Percentiles rank a stretch among this genome's conserved stretches.
These are phyloP conservation scores for Esox lucius DNA, from an alignment of 2,797 vertebrate species.

Conservation along the genomic window DNA sequence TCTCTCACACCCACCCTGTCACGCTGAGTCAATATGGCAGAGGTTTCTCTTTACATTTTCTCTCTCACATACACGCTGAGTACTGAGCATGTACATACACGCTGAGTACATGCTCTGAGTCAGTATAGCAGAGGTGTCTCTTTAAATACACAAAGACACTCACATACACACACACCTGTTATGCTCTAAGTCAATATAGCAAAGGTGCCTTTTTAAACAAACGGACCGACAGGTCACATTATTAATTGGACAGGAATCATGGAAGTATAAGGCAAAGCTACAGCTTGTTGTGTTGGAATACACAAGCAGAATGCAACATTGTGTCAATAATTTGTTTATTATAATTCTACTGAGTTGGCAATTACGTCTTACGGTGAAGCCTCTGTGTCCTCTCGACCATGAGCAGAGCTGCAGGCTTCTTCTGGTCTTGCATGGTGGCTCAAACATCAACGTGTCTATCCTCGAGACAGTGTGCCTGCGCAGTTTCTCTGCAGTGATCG, in stretches of 20 bases:
- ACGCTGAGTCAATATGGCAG: neutral
- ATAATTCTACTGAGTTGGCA: neutral
- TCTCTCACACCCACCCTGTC: no score
- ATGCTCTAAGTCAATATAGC: constrained; percentile 56
- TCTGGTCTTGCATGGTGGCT: no score
- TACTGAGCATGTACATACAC: no score
- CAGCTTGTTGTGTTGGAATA: neutral
- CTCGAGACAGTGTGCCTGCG: no score
- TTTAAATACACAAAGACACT: constrained; percentile 32
- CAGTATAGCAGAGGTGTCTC: constrained; percentile 56
- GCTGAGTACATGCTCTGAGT: constrained; percentile 26
- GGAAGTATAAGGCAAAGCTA: constrained; percentile 2
- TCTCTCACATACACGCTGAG: neutral
- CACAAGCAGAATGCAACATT: neutral
- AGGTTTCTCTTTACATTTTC: neutral
- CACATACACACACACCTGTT: no score
- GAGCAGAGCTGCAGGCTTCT: neutral
- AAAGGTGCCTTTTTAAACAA: constrained; percentile 53
- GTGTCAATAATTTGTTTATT: neutral
- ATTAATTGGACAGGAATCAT: constrained; percentile 47
- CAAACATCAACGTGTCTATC: no score
- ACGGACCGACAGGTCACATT: constrained; percentile 47
- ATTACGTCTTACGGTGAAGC: neutral
- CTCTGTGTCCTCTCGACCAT: neutral
- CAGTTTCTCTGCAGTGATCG: no score